Conservation (phyloP, 2,797 vertebrate species). For the Macrochelys suwanniensis region DNA sequence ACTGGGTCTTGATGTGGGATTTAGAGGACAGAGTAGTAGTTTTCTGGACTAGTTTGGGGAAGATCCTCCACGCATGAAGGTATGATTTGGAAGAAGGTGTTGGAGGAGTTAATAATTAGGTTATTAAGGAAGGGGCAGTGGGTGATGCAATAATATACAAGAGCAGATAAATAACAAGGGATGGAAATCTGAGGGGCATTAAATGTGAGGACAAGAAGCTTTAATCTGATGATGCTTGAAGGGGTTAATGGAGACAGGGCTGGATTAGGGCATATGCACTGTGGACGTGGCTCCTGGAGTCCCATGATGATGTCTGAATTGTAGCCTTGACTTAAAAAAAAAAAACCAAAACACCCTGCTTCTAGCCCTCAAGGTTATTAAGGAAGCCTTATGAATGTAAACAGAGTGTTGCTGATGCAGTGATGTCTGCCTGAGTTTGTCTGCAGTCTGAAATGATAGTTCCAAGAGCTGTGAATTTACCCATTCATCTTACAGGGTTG, state of each 20-base stretch:
- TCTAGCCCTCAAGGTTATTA: neutral
- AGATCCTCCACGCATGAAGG: neutral
- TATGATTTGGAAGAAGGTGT: neutral
- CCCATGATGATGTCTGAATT: neutral
- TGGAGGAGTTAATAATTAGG: neutral
- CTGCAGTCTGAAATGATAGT: neutral
- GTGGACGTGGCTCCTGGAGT: neutral
- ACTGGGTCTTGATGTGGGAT: neutral
- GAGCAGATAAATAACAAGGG: neutral
- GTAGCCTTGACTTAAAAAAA: neutral
- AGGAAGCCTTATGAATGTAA: neutral
- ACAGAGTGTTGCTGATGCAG: neutral
- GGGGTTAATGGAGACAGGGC: neutral
- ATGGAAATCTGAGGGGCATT: neutral
- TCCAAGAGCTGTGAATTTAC: neutral
- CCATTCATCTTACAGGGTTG: neutral
- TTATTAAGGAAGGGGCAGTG: neutral
- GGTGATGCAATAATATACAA: neutral
- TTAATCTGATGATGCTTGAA: neutral
- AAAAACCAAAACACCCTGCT: neutral
- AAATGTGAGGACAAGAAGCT: neutral
- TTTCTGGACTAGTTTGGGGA: neutral
- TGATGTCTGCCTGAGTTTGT: neutral
- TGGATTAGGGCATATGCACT: neutral
- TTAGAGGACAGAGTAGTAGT: neutral